Percentiles rank a stretch among this genome's conserved stretches.
These are phyloP conservation scores for Upupa epops DNA, from an alignment of 2,113 vertebrate genomes.

Conservation along the genomic window DNA sequence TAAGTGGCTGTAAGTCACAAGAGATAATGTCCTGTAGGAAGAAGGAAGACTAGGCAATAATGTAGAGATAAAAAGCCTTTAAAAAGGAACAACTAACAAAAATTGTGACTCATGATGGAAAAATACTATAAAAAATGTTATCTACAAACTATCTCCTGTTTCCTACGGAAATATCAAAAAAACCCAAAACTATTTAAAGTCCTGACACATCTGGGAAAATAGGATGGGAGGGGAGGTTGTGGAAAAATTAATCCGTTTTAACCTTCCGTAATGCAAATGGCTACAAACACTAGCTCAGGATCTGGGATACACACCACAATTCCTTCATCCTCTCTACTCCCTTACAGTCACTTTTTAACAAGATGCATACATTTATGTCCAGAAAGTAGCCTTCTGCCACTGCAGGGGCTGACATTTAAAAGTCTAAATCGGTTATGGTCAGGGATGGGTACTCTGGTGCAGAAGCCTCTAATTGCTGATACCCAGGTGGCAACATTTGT, in stretches of 20 bases:
- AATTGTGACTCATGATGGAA: slow-evolving; percentile 32
- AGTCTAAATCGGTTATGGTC: slow-evolving; percentile 53
- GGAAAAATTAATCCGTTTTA: slow-evolving; percentile 11
- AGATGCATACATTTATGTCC: slow-evolving; percentile 47
- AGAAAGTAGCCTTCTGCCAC: slow-evolving; percentile 7
- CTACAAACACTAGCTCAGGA: not conserved
- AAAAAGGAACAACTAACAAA: slow-evolving; percentile 4
- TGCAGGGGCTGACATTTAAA: slow-evolving; percentile 14
- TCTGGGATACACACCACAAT: not conserved
- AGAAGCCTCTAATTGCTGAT: slow-evolving; percentile 42
- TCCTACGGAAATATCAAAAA: slow-evolving; percentile 36
- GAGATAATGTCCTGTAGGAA: slow-evolving; percentile 44
- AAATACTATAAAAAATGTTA: slow-evolving; percentile 23
- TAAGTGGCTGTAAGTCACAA: slow-evolving; percentile 27
- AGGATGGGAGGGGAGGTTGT: not conserved
- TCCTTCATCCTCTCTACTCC: not conserved
- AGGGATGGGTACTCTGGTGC: slow-evolving; percentile 15
- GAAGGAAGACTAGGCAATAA: slow-evolving; percentile 41
- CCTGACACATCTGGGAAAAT: slow-evolving; percentile 18
- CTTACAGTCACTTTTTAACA: slow-evolving; percentile 32
- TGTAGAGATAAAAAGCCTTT: slow-evolving; percentile 32
- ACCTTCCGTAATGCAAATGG: not conserved
- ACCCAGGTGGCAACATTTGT: slow-evolving; percentile 27
- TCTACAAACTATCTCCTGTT: not conserved
- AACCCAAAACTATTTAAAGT: slow-evolving; percentile 41